Conservation (phyloP, 2,888 invertebrate species). For the Drosophila ezoana region DNA sequence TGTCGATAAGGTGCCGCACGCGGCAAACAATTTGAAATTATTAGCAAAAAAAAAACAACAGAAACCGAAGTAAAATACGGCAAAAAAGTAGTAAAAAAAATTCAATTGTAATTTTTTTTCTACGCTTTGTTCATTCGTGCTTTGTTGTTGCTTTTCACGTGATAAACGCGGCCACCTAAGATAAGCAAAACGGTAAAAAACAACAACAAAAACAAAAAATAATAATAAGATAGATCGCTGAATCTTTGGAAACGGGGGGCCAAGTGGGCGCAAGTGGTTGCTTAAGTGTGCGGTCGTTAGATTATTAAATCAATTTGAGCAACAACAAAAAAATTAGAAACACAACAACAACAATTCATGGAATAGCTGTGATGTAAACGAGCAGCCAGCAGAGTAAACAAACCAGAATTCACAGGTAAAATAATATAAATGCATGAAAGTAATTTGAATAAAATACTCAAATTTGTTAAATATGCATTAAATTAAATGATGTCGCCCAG, state of each 20-base stretch:
- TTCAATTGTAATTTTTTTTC: slow-evolving; percentile 32
- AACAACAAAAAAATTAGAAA: not conserved
- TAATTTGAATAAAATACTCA: not conserved
- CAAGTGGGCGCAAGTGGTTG: slow-evolving; percentile 3
- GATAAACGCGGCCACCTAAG: slow-evolving; percentile 57
- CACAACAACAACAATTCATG: not conserved
- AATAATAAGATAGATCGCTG: slow-evolving; percentile 36
- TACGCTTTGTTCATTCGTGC: slow-evolving; percentile 21
- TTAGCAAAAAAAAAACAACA: slow-evolving; percentile 25
- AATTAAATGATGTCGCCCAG: not conserved
- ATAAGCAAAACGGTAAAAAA: slow-evolving; percentile 54
- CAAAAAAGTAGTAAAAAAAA: slow-evolving; percentile 40
- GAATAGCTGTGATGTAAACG: not conserved
- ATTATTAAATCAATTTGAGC: slow-evolving; percentile 11
- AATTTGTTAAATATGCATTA: slow-evolving; percentile 9
- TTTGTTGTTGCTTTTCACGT: slow-evolving; percentile 58
- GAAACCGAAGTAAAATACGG: slow-evolving; percentile 26
- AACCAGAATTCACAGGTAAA: slow-evolving; percentile 6
- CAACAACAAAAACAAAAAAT: slow-evolving; percentile 5
- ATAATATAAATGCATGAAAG: not conserved
- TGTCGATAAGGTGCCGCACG: slow-evolving; percentile 65
- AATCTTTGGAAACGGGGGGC: slow-evolving; percentile 16
- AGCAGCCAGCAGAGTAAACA: not conserved
- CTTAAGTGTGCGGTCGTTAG: slow-evolving; percentile 12
- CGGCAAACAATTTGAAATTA: slow-evolving; percentile 55